Base-by-base conservation (phyloP, 2,113 vertebrate species). In the Oceanodroma tethys region DNA sequence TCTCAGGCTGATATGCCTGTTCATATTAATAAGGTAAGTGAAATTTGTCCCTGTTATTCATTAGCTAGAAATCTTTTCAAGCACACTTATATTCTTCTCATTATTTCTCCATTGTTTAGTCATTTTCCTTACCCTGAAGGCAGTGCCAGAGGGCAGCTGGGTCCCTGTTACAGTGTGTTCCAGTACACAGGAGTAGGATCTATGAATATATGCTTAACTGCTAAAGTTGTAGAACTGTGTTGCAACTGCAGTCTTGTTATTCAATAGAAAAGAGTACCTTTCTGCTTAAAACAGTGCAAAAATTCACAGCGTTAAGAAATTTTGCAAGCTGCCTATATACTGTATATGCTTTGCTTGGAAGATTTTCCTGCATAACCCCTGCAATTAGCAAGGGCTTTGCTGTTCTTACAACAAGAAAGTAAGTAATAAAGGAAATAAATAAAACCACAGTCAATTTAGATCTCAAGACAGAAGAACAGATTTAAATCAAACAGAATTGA, bases 41-140 rank as follows among this genome's bases (percentile, higher is more conserved):
- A 95, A 76, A 85, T 93, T 90, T 73, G 81, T 4, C 21, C 63
- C 22, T 85, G 55, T 90, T 96, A 86, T 36, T 94, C 67, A 93
- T 96, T 88, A 97, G 53, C 89, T 89, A 86, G 81, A 93, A 90
- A 76, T 59, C 62, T 90, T 93, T 93, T 86, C 87, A 86, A 88
- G 81, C 14, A 95, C 18, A 20, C 18, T 95, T 88, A 74, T 73
- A 95, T 96, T 93, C 66, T 90, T 82, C 53, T 95, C 29, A 16
- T 82, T 87, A 58, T 78, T 86, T 90, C 78, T 74, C 73, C 66
- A 59, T 43, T 82, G 81, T 97, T 96, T 96, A 91, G 71, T 91
- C 62, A 43, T 79, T 91, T 95, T 94, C 58, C 66, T 89, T 66
- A 30, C 56, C 53, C 65, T 16, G 7, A 87, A 97, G 62, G 56